Evolutionary conservation across 2,113 vertebrate genomes (phyloP).

Genomic region (Brachirus orientalis): DNA sequence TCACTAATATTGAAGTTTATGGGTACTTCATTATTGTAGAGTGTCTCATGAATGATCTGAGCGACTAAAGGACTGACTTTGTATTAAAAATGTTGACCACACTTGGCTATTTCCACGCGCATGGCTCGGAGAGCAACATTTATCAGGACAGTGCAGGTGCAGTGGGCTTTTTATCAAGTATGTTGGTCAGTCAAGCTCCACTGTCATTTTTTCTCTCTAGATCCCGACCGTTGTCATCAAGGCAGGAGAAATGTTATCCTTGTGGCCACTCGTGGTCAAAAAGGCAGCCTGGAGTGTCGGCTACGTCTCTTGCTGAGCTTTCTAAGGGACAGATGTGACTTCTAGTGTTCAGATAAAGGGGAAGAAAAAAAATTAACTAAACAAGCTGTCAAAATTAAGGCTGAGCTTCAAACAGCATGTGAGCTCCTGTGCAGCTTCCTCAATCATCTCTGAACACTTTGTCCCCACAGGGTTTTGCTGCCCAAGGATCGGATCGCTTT

Average conservation of each 20-base stretch:
- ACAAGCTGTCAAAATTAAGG: neutral
- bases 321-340: slow-evolving; percentile 12
- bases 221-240: slow-evolving; percentile 33
- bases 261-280: slow-evolving; percentile 10
- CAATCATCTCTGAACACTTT: slow-evolving; percentile 21
- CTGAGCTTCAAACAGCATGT: neutral
- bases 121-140: slow-evolving; percentile 50
- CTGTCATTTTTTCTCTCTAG: no score
- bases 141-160: slow-evolving; percentile 21
- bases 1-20: slow-evolving; percentile 69
- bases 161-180: slow-evolving; percentile 9
- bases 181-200: slow-evolving; percentile 28
- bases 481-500: slow-evolving; percentile 26
- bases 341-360: slow-evolving; percentile 6
- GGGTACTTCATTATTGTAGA: slow-evolving; percentile 60
- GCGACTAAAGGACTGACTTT: slow-evolving; percentile 61
- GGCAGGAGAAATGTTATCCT: neutral
- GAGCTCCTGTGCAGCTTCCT: slow-evolving; percentile 11
- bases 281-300: neutral
- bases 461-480: slow-evolving; percentile 4
- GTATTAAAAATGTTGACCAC: slow-evolving; percentile 60
- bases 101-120: slow-evolving; percentile 57
- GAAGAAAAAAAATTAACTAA: slow-evolving; percentile 27
- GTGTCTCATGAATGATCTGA: slow-evolving; percentile 71
- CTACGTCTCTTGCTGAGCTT: slow-evolving; percentile 5